phyloP scores from a whole-genome alignment of 2,797 vertebrate genomes.

The Sebastolobus altivelis region DNA sequence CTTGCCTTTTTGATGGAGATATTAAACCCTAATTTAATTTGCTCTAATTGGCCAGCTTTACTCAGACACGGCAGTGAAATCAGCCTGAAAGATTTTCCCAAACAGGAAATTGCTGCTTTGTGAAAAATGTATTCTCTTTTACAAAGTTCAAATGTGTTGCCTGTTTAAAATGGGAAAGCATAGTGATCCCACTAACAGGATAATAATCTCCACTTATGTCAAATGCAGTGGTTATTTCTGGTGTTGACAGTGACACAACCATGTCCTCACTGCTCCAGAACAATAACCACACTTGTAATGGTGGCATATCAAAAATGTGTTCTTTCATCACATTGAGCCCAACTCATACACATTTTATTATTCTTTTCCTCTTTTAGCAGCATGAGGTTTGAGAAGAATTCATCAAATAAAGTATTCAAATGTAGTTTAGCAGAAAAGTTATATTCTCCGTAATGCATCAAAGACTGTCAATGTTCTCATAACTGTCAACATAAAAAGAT shows the following conservation, averaged over 20 bases:
- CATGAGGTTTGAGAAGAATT: neutral
- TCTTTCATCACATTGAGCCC: neutral
- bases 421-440: neutral
- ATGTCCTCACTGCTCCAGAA: conserved; percentile 3
- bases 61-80: conserved; percentile 42
- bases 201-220: conserved; percentile 46
- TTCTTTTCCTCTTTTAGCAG: neutral
- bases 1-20: neutral
- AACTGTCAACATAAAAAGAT: conserved; percentile 13
- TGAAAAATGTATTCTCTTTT: conserved; percentile 42
- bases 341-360: neutral
- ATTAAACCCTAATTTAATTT: conserved; percentile 12
- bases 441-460: neutral
- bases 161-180: conserved; percentile 37
- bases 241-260: conserved; percentile 25
- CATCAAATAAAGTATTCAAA: neutral
- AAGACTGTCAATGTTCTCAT: neutral
- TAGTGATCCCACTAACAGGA: conserved; percentile 21
- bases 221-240: conserved; percentile 36
- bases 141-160: conserved; percentile 36
- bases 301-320: neutral
- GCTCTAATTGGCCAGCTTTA: conserved; percentile 13
- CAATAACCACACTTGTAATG: conserved; percentile 9
- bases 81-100: conserved; percentile 39
- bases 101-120: conserved; percentile 60